Evolutionary conservation across 2,113 vertebrate genomes (phyloP).

Genomic region (Gallinago jamesoni): DNA sequence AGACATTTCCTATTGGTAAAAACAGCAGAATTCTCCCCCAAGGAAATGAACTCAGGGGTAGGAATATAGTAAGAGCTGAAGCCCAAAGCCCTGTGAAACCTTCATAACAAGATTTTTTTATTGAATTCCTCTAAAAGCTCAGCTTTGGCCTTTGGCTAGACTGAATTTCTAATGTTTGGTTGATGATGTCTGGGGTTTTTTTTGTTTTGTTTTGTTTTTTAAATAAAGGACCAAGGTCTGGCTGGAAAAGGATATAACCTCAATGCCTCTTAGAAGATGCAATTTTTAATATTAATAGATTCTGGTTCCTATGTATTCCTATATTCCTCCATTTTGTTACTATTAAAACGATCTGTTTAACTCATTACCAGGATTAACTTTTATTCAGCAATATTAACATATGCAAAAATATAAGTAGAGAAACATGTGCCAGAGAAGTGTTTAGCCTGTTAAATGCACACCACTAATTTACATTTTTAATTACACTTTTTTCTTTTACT

Average conservation of each 20-base stretch:
- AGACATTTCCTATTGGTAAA: background rate
- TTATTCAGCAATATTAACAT: background rate
- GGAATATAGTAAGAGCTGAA: slow-evolving; percentile 6
- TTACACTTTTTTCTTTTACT: background rate
- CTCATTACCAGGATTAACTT: background rate
- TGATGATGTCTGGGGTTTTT: background rate
- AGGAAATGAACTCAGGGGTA: background rate
- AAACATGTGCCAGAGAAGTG: background rate
- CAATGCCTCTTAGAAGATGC: background rate
- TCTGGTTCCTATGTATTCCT: background rate
- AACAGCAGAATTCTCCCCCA: background rate
- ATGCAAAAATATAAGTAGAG: background rate
- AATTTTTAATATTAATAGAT: background rate
- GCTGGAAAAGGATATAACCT: background rate
- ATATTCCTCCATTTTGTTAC: background rate
- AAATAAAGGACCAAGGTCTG: background rate
- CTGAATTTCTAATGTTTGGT: background rate
- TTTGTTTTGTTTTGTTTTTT: background rate
- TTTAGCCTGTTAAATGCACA: background rate
- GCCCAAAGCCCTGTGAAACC: slow-evolving; percentile 14
- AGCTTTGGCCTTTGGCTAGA: slow-evolving; percentile 23
- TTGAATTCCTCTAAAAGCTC: background rate
- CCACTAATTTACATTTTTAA: background rate
- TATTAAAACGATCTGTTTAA: background rate
- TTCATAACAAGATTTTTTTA: slow-evolving; percentile 25